A percentile compares a stretch with the other conserved stretches of the same genome.
Evolutionary conservation across 2,888 invertebrate species (phyloP).

Genomic region (Zeuzera pyrina): DNA sequence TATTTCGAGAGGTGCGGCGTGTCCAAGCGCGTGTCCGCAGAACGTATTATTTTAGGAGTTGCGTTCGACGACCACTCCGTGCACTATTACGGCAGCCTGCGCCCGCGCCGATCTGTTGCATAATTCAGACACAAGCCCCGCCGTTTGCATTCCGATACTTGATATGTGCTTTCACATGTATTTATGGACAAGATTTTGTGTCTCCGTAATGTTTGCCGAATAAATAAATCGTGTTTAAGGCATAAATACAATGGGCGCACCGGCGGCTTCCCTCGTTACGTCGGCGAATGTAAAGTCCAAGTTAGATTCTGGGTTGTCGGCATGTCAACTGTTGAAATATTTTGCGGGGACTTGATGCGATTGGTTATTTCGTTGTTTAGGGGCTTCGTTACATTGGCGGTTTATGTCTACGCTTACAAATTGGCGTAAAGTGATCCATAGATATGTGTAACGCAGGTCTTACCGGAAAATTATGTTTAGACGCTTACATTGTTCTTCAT

Average conservation of each 20-base stretch:
- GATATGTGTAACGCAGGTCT: conserved; percentile 39
- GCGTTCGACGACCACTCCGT: conserved; percentile 39
- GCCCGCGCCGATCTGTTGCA: conserved; percentile 52
- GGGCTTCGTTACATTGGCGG: conserved; percentile 61
- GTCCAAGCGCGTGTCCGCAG: conserved; percentile 20
- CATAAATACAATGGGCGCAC: conserved; percentile 69
- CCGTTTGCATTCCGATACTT: conserved; percentile 72
- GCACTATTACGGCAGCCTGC: conserved; percentile 59
- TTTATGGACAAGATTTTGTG: conserved; percentile 73
- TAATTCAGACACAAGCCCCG: conserved; percentile 68
- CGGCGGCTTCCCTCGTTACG: conserved; percentile 68
- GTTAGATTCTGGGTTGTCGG: conserved; percentile 55
- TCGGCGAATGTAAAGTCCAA: conserved; percentile 67
- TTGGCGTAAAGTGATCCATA: conserved; percentile 49
- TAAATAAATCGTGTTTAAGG: conserved; percentile 69
- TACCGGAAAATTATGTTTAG: conserved; percentile 35
- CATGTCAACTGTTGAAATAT: conserved; percentile 62
- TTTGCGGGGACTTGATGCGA: conserved; percentile 44
- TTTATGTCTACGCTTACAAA: conserved; percentile 66
- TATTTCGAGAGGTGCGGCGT: conserved; percentile 24
- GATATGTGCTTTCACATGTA: conserved; percentile 73
- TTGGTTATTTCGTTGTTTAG: conserved; percentile 59
- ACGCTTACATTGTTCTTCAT: conserved; percentile 43
- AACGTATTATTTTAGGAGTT: conserved; percentile 59
- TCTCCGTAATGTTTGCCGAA: conserved; percentile 71